Conservation (phyloP, 2,888 invertebrate genomes). For the Drosophila paracracens region DNA sequence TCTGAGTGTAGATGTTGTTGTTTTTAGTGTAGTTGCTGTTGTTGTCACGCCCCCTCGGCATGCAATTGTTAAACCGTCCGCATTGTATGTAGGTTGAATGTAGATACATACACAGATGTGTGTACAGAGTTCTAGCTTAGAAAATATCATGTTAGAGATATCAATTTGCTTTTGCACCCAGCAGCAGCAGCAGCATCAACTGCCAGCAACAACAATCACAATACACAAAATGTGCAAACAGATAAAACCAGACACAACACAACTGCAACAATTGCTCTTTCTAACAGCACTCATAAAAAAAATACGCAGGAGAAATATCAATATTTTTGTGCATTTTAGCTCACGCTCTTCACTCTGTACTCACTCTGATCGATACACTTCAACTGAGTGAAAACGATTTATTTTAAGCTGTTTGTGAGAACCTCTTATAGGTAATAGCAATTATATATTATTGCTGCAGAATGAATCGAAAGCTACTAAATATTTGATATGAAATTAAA, state of each 20-base stretch:
- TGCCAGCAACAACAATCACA: constrained; percentile 27
- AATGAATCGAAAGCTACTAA: not conserved
- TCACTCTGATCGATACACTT: constrained; percentile 4
- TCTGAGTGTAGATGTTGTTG: constrained; percentile 1
- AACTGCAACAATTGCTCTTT: not conserved
- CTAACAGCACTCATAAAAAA: constrained; percentile 6
- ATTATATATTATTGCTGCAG: not conserved
- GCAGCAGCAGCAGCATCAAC: constrained; percentile 22
- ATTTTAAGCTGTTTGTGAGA: not conserved
- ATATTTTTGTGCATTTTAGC: constrained; percentile 1
- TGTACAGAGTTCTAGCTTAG: constrained; percentile 20
- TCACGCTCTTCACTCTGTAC: no score
- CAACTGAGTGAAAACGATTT: not conserved
- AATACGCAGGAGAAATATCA: not conserved
- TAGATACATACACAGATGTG: not conserved
- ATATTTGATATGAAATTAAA: not conserved
- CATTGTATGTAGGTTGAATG: constrained; percentile 2
- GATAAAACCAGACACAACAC: constrained; percentile 5
- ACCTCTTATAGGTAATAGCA: not conserved
- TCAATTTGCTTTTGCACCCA: constrained; percentile 61
- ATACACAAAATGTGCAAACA: constrained; percentile 8
- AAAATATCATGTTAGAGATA: constrained; percentile 52
- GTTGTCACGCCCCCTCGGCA: constrained; percentile 23
- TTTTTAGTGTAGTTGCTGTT: not conserved
- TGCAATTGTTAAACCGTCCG: constrained; percentile 22